Conservation (phyloP, 1,140 invertebrate species). For the Parasteatoda tepidariorum region DNA sequence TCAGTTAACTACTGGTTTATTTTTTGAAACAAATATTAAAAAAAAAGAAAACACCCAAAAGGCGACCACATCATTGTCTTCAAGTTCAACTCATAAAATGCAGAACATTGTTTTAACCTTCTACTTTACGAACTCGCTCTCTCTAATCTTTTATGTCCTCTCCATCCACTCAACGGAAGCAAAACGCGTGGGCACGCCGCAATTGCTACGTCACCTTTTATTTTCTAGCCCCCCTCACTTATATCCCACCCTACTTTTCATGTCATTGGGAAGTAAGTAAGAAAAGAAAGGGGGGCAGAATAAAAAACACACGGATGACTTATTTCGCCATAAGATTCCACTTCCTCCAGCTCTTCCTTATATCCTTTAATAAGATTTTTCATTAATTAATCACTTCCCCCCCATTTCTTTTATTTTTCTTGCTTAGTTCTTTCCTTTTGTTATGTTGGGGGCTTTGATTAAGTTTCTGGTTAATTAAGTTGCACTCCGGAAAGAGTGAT, state of each 20-base stretch:
- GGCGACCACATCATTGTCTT: too few species aligned
- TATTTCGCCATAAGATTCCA: constrained; percentile 1
- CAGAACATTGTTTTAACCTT: background rate
- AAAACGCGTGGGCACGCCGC: background rate
- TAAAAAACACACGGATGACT: background rate
- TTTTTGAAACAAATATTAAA: too few species aligned
- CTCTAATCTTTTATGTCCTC: background rate
- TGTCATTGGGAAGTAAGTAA: background rate
- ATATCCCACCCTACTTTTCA: background rate
- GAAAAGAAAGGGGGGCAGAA: too few species aligned
- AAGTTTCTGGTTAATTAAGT: constrained; percentile 43
- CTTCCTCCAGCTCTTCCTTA: background rate
- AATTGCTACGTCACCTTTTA: background rate
- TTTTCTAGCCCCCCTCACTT: too few species aligned
- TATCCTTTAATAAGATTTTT: constrained; percentile 37
- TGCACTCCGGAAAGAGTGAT: background rate
- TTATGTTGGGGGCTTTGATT: constrained; percentile 24
- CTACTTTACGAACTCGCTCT: background rate
- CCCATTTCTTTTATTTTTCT: background rate
- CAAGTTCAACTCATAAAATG: too few species aligned
- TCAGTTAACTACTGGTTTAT: too few species aligned
- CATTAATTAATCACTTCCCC: constrained; percentile 31
- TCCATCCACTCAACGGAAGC: background rate
- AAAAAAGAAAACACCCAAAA: too few species aligned
- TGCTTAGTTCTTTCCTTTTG: background rate